Evolutionary conservation across 2,113 vertebrate genomes (phyloP).

Genomic region (Eulacestoma nigropectus): DNA sequence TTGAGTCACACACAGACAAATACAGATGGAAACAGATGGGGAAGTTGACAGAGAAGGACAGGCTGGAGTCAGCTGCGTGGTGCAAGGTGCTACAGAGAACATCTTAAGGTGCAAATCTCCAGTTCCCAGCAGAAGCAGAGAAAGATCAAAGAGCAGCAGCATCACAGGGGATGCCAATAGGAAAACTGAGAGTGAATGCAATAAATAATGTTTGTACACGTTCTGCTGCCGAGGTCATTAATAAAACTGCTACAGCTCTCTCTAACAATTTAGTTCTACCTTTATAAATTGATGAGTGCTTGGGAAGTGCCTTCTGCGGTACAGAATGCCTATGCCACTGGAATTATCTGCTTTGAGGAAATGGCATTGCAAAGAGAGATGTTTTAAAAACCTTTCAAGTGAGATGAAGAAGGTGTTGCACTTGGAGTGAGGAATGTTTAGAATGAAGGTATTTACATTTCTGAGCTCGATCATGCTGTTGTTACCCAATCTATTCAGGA

Average conservation of each 20-base stretch:
- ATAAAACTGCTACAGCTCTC: neutral
- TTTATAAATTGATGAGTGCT: neutral
- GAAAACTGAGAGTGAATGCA: neutral
- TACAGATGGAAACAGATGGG: neutral
- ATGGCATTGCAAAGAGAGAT: neutral
- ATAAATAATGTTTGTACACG: neutral
- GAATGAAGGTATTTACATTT: neutral
- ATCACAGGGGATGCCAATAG: neutral
- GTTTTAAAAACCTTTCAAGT: neutral
- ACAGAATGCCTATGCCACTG: accelerated
- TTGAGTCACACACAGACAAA: neutral
- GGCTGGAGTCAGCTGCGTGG: neutral
- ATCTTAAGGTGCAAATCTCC: neutral
- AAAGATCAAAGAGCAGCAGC: neutral
- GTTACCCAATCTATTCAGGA: neutral
- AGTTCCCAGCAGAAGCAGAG: neutral
- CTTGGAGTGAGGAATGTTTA: neutral
- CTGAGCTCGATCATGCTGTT: neutral
- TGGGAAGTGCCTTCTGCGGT: neutral
- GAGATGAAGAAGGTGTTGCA: neutral
- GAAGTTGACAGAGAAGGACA: neutral
- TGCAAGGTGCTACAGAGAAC: neutral
- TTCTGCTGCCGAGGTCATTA: neutral
- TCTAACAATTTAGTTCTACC: neutral
- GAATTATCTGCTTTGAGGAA: neutral